Evolutionary conservation across 2,113 vertebrate genomes (phyloP).

Genomic region (Thymallus thymallus): DNA sequence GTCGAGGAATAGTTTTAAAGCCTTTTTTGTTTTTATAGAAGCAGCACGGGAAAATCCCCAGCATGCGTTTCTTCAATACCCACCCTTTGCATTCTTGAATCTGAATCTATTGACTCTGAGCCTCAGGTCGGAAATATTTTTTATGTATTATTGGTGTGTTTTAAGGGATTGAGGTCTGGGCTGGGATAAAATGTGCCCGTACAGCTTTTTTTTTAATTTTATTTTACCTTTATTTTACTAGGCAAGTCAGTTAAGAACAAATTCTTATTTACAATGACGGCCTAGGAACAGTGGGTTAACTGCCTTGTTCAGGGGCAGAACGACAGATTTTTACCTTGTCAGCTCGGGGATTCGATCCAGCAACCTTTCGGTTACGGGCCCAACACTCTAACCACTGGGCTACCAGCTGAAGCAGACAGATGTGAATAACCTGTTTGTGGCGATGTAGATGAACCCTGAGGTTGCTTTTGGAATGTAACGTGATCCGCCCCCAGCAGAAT

Average conservation of each 20-base stretch:
- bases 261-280: too few species aligned
- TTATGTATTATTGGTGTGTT: background rate
- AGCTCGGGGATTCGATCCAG: too few species aligned
- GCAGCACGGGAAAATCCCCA: background rate
- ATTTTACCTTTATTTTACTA: too few species aligned
- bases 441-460: conserved; percentile 50
- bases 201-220: too few species aligned
- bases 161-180: conserved; percentile 13
- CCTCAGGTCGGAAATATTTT: background rate
- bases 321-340: too few species aligned
- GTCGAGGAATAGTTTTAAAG: background rate
- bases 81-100: conserved; percentile 37
- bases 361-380: too few species aligned
- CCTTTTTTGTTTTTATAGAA: background rate
- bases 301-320: too few species aligned
- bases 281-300: too few species aligned
- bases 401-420: conserved; percentile 30
- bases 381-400: too few species aligned
- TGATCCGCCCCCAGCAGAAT: background rate
- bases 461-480: conserved; percentile 34
- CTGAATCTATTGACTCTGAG: conserved; percentile 51
- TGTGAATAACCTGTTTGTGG: conserved; percentile 45
- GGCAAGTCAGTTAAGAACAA: too few species aligned
- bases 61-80: background rate
- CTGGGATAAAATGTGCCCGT: conserved; percentile 18